phyloP scores from a whole-genome alignment of 2,888 invertebrate species.

The Chloroclysta siterata region DNA sequence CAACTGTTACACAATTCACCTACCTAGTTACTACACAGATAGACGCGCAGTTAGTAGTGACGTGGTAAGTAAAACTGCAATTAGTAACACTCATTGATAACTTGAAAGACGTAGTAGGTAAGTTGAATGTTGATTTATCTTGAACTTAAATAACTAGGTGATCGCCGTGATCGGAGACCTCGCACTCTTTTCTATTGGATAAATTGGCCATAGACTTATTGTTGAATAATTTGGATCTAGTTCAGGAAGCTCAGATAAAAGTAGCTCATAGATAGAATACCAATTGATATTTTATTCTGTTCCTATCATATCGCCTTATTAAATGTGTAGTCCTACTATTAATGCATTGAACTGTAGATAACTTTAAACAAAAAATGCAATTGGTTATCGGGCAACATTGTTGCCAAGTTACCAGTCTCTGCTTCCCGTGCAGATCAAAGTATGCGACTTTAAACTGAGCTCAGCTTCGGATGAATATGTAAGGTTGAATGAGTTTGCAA shows the following conservation, averaged over 20 bases:
- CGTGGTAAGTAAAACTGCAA: slow-evolving; percentile 20
- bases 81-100: slow-evolving; percentile 25
- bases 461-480: not conserved
- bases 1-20: slow-evolving; percentile 59
- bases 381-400: slow-evolving; percentile 13
- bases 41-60: slow-evolving; percentile 10
- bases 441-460: slow-evolving; percentile 3
- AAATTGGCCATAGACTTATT: not conserved
- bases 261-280: too few species aligned
- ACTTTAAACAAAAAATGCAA: slow-evolving; percentile 5
- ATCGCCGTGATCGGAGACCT: not conserved
- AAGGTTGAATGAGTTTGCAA: too few species aligned
- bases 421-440: slow-evolving; percentile 15
- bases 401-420: slow-evolving; percentile 8
- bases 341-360: slow-evolving; percentile 16
- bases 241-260: too few species aligned
- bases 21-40: slow-evolving; percentile 47
- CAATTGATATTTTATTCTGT: too few species aligned
- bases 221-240: too few species aligned
- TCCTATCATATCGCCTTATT: not conserved
- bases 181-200: slow-evolving; percentile 6
- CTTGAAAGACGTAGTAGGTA: slow-evolving; percentile 1
- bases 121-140: slow-evolving; percentile 13
- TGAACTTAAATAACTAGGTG: slow-evolving; percentile 13
- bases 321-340: slow-evolving; percentile 5